Evolutionary conservation across 2,797 vertebrate species (phyloP).

Genomic region (Balearica regulorum): DNA sequence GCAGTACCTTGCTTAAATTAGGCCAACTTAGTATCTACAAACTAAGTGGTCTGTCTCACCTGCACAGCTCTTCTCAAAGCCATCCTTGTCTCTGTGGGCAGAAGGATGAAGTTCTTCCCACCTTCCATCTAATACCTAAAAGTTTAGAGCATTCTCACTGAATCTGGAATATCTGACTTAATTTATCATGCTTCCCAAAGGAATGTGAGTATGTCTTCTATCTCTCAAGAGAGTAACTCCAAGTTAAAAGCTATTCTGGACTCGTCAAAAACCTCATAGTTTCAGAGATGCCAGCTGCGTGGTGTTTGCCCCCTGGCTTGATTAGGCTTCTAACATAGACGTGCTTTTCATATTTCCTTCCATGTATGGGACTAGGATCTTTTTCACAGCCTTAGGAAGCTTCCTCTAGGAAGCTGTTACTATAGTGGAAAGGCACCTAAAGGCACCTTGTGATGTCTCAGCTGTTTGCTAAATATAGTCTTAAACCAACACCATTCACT

Average conservation of each 20-base stretch:
- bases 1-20: not conserved
- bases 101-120: not conserved
- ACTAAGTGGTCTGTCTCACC: not conserved
- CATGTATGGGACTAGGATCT: not conserved
- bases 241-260: not conserved
- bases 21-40: not conserved
- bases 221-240: not conserved
- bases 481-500: slow-evolving; percentile 10
- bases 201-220: not conserved
- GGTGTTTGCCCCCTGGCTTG: not conserved
- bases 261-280: not conserved
- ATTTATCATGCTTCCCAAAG: not conserved
- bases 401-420: not conserved
- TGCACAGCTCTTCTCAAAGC: not conserved
- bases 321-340: not conserved
- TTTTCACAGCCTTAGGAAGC: not conserved
- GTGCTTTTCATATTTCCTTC: not conserved
- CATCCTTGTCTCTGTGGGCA: not conserved
- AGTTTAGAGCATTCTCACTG: not conserved
- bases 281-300: not conserved
- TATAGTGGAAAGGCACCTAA: not conserved
- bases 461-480: slow-evolving; percentile 16
- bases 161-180: not conserved
- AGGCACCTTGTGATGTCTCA: not conserved
- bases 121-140: not conserved